These are phyloP conservation scores for Lypha dubia DNA, from an alignment of 2,888 invertebrate species.

Conservation along the genomic window DNA sequence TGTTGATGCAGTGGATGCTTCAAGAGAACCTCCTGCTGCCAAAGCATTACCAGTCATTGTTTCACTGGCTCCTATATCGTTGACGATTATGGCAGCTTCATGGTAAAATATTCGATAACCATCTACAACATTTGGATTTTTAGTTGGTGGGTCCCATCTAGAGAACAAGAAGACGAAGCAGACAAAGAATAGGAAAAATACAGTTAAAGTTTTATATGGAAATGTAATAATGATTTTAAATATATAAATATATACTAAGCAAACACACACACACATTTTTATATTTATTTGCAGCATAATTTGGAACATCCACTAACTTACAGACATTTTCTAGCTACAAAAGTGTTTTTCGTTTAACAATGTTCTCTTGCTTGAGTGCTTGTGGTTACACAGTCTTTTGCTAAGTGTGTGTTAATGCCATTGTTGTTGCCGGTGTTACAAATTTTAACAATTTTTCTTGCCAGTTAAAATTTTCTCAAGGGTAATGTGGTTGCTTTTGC, in stretches of 20 bases:
- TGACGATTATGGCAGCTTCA: constrained; percentile 84
- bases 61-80: constrained; percentile 69
- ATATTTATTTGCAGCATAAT: not conserved
- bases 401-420: constrained; percentile 20
- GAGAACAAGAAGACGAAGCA: constrained; percentile 74
- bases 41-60: constrained; percentile 65
- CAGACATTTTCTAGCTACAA: constrained; percentile 19
- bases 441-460: constrained; percentile 12
- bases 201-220: constrained; percentile 24
- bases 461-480: constrained; percentile 62
- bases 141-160: constrained; percentile 91
- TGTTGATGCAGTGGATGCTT: constrained; percentile 16
- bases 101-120: constrained; percentile 93
- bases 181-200: not conserved
- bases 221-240: constrained; percentile 23
- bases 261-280: not conserved
- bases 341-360: constrained; percentile 61
- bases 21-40: constrained; percentile 47
- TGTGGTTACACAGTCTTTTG: constrained; percentile 59
- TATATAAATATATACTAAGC: no score
- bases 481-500: constrained; percentile 44
- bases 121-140: constrained; percentile 92
- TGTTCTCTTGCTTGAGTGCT: constrained; percentile 69
- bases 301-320: constrained; percentile 10
- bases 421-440: constrained; percentile 2